Evolutionary conservation across 2,888 invertebrate species (phyloP).

Genomic region (Tetanocera ferruginea): DNA sequence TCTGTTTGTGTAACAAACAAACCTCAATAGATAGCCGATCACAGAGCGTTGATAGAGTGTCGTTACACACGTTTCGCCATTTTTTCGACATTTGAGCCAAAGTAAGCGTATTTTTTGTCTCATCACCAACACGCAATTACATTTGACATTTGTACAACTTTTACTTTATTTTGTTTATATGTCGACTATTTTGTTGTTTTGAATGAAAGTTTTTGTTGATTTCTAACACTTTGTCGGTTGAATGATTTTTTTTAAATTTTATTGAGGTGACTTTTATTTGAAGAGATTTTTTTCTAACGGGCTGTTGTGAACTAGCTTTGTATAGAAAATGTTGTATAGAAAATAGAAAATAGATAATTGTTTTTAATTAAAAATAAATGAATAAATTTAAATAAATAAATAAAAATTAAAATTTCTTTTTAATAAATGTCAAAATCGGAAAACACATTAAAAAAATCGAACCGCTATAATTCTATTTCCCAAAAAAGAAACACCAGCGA

Average conservation of each 20-base stretch:
- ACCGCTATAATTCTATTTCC: too few relatives aligned
- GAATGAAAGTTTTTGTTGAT: neutral
- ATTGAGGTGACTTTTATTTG: too few relatives aligned
- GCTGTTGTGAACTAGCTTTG: too few relatives aligned
- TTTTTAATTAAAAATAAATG: too few relatives aligned
- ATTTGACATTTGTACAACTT: constrained; percentile 2
- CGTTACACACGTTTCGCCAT: constrained; percentile 7
- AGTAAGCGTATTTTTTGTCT: neutral
- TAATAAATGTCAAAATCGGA: too few relatives aligned
- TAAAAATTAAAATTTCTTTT: too few relatives aligned
- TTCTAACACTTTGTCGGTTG: neutral
- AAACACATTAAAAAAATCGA: too few relatives aligned
- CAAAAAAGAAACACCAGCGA: too few relatives aligned
- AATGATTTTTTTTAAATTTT: neutral
- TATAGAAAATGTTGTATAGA: too few relatives aligned
- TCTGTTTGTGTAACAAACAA: neutral
- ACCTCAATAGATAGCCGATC: neutral
- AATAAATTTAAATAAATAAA: too few relatives aligned
- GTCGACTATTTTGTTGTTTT: neutral
- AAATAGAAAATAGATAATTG: too few relatives aligned
- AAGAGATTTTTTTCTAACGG: too few relatives aligned
- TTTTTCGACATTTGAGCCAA: constrained; percentile 8
- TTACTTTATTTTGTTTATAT: constrained; percentile 1
- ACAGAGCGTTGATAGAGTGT: constrained; percentile 13
- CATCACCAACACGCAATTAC: neutral